phyloP scores from a whole-genome alignment of 2,113 vertebrate species.

The Sinocyclocheilus maitianheensis region DNA sequence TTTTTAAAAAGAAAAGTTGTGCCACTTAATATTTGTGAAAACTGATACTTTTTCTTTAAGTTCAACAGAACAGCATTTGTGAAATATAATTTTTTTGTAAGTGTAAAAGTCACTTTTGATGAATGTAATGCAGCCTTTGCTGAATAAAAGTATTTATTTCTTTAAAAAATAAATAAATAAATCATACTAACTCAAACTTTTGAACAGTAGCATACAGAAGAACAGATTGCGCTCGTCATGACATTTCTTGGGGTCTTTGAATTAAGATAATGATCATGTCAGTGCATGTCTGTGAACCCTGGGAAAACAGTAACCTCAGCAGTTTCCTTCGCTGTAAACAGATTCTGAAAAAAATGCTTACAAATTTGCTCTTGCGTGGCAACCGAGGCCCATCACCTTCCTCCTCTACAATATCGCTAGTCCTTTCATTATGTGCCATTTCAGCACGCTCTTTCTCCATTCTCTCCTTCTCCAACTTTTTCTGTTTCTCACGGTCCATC shows the following conservation, averaged over 20 bases:
- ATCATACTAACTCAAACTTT: not conserved
- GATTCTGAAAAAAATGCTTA: conserved; percentile 73
- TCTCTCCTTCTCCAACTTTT: conserved; percentile 91
- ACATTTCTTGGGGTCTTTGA: not conserved
- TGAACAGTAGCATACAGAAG: not conserved
- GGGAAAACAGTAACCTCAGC: conserved; percentile 31
- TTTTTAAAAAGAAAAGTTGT: too few species aligned
- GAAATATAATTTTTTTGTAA: not conserved
- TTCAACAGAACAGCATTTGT: not conserved
- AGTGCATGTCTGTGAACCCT: not conserved
- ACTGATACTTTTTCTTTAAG: too few species aligned
- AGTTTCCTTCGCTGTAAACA: conserved; percentile 22
- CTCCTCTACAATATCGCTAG: conserved; percentile 78
- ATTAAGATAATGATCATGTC: not conserved
- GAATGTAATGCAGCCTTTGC: not conserved
- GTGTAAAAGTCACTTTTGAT: too few species aligned
- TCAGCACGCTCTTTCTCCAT: conserved; percentile 94
- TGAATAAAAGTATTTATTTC: not conserved
- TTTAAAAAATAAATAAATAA: not conserved
- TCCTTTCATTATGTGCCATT: conserved; percentile 85
- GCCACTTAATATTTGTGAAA: too few species aligned
- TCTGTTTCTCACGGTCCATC: conserved; percentile 98
- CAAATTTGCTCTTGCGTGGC: conserved; percentile 98
- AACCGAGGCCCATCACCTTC: conserved; percentile 84
- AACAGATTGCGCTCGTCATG: not conserved